Conservation (phyloP, 2,113 vertebrate species). For the Brachionichthys hirsutus region DNA sequence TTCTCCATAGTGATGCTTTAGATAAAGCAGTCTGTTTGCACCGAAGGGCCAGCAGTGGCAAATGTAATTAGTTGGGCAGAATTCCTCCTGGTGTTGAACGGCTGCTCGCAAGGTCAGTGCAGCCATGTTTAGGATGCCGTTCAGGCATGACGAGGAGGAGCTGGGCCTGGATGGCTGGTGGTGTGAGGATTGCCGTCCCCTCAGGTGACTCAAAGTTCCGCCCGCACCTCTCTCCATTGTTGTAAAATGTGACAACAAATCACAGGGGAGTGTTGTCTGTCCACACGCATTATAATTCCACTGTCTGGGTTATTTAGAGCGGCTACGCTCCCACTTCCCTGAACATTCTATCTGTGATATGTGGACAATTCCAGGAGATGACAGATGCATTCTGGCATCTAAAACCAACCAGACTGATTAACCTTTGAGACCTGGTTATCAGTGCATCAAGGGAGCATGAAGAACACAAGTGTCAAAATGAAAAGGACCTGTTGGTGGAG, state of each 20-base stretch:
- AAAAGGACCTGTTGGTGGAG: slow-evolving; percentile 42
- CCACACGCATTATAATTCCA: slow-evolving; percentile 58
- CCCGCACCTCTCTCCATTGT: slow-evolving; percentile 42
- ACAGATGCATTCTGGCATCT: slow-evolving; percentile 51
- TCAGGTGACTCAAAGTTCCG: slow-evolving; percentile 55
- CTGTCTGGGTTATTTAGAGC: slow-evolving; percentile 53
- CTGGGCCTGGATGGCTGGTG: slow-evolving; percentile 47
- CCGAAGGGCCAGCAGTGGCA: slow-evolving; percentile 59
- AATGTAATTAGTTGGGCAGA: slow-evolving; percentile 75
- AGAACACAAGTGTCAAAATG: slow-evolving; percentile 61
- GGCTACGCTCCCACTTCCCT: slow-evolving; percentile 33
- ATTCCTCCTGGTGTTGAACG: slow-evolving; percentile 79
- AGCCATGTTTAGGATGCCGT: slow-evolving; percentile 73
- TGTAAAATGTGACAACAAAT: slow-evolving; percentile 73
- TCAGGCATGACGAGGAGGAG: slow-evolving; percentile 67
- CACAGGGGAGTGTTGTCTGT: slow-evolving; percentile 61
- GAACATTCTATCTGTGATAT: slow-evolving; percentile 52
- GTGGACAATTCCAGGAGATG: slow-evolving; percentile 66
- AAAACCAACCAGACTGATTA: slow-evolving; percentile 54
- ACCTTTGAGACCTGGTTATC: slow-evolving; percentile 47
- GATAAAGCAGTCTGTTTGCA: slow-evolving; percentile 47
- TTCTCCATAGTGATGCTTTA: too few relatives aligned
- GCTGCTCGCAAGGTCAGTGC: slow-evolving; percentile 74
- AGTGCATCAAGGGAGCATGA: slow-evolving; percentile 48
- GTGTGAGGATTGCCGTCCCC: slow-evolving; percentile 60